A percentile compares a stretch with the other conserved stretches of the same genome.
These are phyloP conservation scores for Himalopsyche kuldschensis DNA, from an alignment of 2,888 invertebrate genomes.

Conservation along the genomic window DNA sequence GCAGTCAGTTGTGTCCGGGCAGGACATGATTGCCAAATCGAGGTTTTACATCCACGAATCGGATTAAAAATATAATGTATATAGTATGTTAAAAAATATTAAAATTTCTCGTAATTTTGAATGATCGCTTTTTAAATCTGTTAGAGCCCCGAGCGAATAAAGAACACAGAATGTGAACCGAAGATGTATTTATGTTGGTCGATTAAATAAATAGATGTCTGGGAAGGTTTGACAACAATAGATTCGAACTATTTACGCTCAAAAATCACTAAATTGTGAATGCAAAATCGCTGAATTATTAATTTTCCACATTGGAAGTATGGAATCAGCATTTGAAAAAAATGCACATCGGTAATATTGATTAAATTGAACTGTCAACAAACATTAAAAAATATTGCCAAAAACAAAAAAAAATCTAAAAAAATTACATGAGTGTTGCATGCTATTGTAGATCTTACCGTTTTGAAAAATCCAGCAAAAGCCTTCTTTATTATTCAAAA, in stretches of 20 bases:
- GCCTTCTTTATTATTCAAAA: too few relatives aligned
- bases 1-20: background rate
- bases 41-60: background rate
- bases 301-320: background rate
- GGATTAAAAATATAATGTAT: background rate
- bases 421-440: too few relatives aligned
- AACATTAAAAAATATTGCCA: too few relatives aligned
- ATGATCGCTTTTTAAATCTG: background rate
- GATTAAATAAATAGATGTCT: background rate
- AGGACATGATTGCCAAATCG: background rate
- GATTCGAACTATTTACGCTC: background rate
- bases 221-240: background rate
- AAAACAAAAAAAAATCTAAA: too few relatives aligned
- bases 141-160: background rate
- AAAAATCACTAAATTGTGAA: background rate
- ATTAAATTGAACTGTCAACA: too few relatives aligned
- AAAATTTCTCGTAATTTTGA: background rate
- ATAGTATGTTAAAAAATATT: background rate
- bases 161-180: background rate
- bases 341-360: too few relatives aligned
- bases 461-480: too few relatives aligned
- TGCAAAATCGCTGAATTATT: background rate
- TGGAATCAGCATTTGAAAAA: background rate
- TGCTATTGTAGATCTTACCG: too few relatives aligned
- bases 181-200: background rate